phyloP scores from a whole-genome alignment of 2,113 vertebrate genomes.

The Spea bombifrons region DNA sequence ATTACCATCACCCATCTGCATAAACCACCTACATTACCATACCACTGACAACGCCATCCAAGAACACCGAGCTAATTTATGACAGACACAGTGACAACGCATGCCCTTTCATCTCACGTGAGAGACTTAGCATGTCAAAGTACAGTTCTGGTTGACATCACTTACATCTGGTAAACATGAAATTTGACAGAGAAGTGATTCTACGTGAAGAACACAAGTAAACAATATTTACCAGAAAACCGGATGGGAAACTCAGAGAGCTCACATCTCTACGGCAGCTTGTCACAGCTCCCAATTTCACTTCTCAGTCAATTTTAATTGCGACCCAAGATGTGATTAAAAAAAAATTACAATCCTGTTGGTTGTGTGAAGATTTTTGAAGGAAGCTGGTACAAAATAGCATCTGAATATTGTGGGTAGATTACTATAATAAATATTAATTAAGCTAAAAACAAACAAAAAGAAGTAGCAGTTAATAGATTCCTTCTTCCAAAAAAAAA shows the following conservation, averaged over 20 bases:
- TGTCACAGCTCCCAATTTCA: background rate
- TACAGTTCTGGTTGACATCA: constrained; percentile 36
- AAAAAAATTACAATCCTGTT: background rate
- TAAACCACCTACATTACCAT: constrained; percentile 27
- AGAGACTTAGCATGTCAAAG: constrained; percentile 34
- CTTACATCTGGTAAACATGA: constrained; percentile 46
- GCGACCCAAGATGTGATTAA: constrained; percentile 35
- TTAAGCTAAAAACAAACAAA: too few relatives aligned
- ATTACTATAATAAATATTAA: too few relatives aligned
- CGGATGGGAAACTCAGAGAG: background rate
- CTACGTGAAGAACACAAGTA: constrained; percentile 13
- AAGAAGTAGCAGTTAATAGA: too few relatives aligned
- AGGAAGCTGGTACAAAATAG: constrained; percentile 8
- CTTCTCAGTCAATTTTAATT: constrained; percentile 22
- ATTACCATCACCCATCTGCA: constrained; percentile 22
- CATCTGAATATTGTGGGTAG: too few relatives aligned
- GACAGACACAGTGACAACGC: constrained; percentile 40
- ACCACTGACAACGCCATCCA: constrained; percentile 30
- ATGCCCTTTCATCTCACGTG: constrained; percentile 41
- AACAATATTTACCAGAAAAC: constrained; percentile 33
- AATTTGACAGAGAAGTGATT: constrained; percentile 32
- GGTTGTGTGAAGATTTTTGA: background rate
- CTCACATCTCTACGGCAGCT: constrained; percentile 5
- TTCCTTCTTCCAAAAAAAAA: too few relatives aligned
- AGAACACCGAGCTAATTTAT: constrained; percentile 40